Percentiles rank a stretch among this genome's conserved stretches.
phyloP scores from a whole-genome alignment of 2,888 invertebrate species.

The Apocheima hispidaria region DNA sequence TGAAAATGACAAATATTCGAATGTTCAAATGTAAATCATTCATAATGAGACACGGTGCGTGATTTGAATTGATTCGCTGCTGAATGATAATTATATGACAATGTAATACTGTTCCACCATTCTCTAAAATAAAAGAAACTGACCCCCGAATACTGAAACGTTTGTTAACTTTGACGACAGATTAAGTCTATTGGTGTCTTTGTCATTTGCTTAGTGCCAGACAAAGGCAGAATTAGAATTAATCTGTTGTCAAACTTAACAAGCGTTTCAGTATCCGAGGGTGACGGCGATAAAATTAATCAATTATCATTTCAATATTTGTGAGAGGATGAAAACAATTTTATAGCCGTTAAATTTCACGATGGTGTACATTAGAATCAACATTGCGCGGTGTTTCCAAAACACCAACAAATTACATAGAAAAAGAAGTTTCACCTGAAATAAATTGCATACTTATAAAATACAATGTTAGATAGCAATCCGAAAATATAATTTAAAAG shows the following conservation, averaged over 20 bases:
- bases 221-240: too few relatives aligned
- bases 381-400: background rate
- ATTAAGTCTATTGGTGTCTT: too few relatives aligned
- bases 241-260: too few relatives aligned
- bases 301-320: constrained; percentile 27
- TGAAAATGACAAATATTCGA: background rate
- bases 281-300: too few relatives aligned
- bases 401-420: constrained; percentile 15
- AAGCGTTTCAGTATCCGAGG: too few relatives aligned
- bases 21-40: too few relatives aligned
- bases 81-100: background rate
- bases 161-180: too few relatives aligned
- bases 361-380: background rate
- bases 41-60: background rate
- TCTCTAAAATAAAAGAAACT: background rate
- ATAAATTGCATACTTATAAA: constrained; percentile 32
- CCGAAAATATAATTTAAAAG: background rate
- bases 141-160: too few relatives aligned
- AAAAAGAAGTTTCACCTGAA: constrained; percentile 16
- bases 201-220: too few relatives aligned
- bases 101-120: background rate
- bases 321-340: background rate
- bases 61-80: too few relatives aligned
- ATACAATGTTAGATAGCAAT: constrained; percentile 9
- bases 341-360: background rate